Percentiles rank a stretch among this genome's conserved stretches.
Evolutionary conservation across 2,888 invertebrate species (phyloP).

Genomic region (Chrysina gloriosa): DNA sequence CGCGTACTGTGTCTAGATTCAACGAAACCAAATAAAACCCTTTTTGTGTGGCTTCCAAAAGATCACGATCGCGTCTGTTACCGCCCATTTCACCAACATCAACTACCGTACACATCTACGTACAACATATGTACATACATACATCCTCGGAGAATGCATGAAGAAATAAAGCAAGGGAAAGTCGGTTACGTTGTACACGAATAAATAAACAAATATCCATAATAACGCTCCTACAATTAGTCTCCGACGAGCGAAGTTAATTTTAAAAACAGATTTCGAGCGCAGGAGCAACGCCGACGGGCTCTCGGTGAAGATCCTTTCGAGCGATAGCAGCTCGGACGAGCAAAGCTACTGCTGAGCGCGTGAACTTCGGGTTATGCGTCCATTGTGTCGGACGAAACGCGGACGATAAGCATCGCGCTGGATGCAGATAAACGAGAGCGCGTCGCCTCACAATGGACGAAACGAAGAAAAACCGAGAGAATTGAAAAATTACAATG

Average conservation of each 20-base stretch:
- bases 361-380: slow-evolving; percentile 42
- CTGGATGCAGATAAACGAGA: slow-evolving; percentile 57
- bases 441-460: slow-evolving; percentile 8
- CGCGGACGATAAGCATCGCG: slow-evolving; percentile 61
- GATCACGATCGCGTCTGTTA: neutral
- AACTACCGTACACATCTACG: slow-evolving; percentile 20
- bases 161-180: neutral
- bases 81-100: slow-evolving; percentile 5
- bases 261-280: slow-evolving; percentile 28
- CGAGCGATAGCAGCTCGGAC: slow-evolving; percentile 17
- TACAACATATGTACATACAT: neutral
- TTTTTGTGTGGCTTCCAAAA: neutral
- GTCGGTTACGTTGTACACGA: neutral
- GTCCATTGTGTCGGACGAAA: slow-evolving; percentile 61
- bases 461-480: neutral
- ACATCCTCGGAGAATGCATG: neutral
- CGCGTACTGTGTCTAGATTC: neutral
- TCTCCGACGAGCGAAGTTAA: slow-evolving; percentile 8
- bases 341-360: slow-evolving; percentile 40
- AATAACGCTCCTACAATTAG: neutral
- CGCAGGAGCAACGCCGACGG: slow-evolving; percentile 1
- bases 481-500: slow-evolving; percentile 11
- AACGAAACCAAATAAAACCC: neutral
- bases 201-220: neutral
- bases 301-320: slow-evolving; percentile 6